These are phyloP conservation scores for Cyphomyrus discorhynchus DNA, from an alignment of 2,113 vertebrate species.

Conservation along the genomic window DNA sequence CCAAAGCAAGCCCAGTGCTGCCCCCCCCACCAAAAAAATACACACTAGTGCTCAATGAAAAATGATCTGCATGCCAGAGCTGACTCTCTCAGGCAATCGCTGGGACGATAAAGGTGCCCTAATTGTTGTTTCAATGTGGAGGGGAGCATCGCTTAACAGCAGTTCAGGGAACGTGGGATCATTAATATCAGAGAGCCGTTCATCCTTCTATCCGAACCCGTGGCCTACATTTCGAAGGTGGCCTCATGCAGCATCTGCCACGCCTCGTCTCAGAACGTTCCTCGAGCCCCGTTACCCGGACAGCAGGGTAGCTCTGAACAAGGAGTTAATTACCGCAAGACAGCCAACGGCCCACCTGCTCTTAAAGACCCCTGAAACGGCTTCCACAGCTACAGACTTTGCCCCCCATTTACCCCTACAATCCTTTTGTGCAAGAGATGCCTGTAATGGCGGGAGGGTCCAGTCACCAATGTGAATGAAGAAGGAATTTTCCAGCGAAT, in stretches of 20 bases:
- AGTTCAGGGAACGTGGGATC: conserved; percentile 52
- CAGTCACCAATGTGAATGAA: neutral
- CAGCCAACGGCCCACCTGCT: conserved; percentile 34
- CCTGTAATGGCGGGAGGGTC: neutral
- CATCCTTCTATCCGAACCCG: conserved; percentile 55
- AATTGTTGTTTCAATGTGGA: conserved; percentile 66
- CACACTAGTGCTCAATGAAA: conserved; percentile 51
- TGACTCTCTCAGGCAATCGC: conserved; percentile 7
- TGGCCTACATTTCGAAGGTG: conserved; percentile 46
- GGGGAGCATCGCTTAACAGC: conserved; percentile 52
- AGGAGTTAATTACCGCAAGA: conserved; percentile 52
- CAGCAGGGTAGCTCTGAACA: conserved; percentile 47
- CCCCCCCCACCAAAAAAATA: conserved; percentile 39
- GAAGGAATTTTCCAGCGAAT: neutral
- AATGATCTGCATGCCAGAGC: conserved; percentile 46
- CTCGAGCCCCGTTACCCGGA: conserved; percentile 51
- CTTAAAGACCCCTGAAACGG: conserved; percentile 22
- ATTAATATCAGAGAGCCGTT: conserved; percentile 57
- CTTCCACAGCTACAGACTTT: neutral
- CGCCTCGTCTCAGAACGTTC: conserved; percentile 47
- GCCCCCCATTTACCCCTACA: no score
- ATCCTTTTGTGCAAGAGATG: neutral
- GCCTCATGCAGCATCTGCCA: conserved; percentile 48
- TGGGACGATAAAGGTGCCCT: conserved; percentile 37
- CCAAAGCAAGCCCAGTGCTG: conserved; percentile 26